Evolutionary conservation across 2,888 invertebrate genomes (phyloP).

Genomic region (Hymenopus coronatus): DNA sequence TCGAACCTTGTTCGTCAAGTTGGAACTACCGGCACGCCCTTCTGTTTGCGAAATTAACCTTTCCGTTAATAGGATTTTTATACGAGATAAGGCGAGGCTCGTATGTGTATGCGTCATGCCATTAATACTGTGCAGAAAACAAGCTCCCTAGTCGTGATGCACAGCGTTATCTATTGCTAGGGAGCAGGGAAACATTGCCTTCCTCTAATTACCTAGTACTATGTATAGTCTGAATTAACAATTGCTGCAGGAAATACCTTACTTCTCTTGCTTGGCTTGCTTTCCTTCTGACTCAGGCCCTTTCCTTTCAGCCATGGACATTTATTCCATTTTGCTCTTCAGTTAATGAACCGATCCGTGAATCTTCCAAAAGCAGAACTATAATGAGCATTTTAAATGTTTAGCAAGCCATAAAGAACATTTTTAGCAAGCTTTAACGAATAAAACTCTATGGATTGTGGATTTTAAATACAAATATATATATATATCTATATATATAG

Average conservation of each 20-base stretch:
- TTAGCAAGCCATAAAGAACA: too few relatives aligned
- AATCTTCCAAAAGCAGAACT: too few relatives aligned
- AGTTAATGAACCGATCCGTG: too few relatives aligned
- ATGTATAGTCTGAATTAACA: neutral
- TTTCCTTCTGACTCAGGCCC: too few relatives aligned
- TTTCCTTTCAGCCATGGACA: too few relatives aligned
- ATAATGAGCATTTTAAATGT: too few relatives aligned
- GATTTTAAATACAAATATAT: too few relatives aligned
- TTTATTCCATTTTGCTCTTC: too few relatives aligned
- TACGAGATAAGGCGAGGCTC: neutral
- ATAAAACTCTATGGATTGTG: too few relatives aligned
- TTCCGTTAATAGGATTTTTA: neutral
- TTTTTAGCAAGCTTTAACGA: too few relatives aligned
- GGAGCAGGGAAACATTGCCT: neutral
- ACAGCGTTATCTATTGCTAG: neutral
- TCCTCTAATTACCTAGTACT: neutral
- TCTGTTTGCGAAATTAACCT: neutral
- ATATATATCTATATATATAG: too few relatives aligned
- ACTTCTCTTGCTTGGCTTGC: too few relatives aligned
- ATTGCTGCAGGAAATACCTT: neutral
- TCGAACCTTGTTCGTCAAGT: neutral
- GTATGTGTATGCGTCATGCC: neutral
- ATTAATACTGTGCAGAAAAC: neutral
- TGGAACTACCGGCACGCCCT: neutral
- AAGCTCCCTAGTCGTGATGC: neutral